These are phyloP conservation scores for Plagodis pulveraria DNA, from an alignment of 2,888 invertebrate genomes.

Conservation along the genomic window DNA sequence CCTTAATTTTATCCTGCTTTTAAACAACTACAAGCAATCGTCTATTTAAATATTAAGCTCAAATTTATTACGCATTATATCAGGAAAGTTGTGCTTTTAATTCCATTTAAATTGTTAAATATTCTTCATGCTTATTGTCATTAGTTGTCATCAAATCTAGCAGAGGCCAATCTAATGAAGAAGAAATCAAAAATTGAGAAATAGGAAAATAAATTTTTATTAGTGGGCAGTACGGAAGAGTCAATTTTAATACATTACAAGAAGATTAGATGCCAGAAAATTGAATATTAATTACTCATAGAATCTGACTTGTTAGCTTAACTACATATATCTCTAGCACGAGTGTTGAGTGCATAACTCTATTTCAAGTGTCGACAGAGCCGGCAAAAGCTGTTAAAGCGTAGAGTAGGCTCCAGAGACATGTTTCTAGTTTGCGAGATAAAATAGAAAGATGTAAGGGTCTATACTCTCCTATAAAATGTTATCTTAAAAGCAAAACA, in stretches of 20 bases:
- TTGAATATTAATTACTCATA: constrained; percentile 45
- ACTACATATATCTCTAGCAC: constrained; percentile 57
- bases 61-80: constrained; percentile 40
- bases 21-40: constrained; percentile 72
- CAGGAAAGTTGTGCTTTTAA: constrained; percentile 67
- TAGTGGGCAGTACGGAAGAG: constrained; percentile 42
- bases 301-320: constrained; percentile 43
- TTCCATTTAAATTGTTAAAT: constrained; percentile 36
- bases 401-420: constrained; percentile 59
- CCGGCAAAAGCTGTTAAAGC: constrained; percentile 61
- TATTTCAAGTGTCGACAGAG: constrained; percentile 66
- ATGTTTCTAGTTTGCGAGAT: constrained; percentile 68
- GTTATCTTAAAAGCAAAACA: constrained; percentile 66
- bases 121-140: constrained; percentile 60
- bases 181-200: constrained; percentile 43
- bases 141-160: constrained; percentile 33
- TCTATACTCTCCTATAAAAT: constrained; percentile 61
- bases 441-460: constrained; percentile 61
- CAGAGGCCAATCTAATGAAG: constrained; percentile 50
- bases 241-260: constrained; percentile 80
- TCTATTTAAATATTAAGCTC: constrained; percentile 62
- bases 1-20: constrained; percentile 67
- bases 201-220: constrained; percentile 42
- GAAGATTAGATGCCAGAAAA: constrained; percentile 59
- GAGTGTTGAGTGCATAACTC: constrained; percentile 67